These are phyloP conservation scores for Drosophila oshimai DNA, from an alignment of 1,140 invertebrate species.

Conservation along the genomic window DNA sequence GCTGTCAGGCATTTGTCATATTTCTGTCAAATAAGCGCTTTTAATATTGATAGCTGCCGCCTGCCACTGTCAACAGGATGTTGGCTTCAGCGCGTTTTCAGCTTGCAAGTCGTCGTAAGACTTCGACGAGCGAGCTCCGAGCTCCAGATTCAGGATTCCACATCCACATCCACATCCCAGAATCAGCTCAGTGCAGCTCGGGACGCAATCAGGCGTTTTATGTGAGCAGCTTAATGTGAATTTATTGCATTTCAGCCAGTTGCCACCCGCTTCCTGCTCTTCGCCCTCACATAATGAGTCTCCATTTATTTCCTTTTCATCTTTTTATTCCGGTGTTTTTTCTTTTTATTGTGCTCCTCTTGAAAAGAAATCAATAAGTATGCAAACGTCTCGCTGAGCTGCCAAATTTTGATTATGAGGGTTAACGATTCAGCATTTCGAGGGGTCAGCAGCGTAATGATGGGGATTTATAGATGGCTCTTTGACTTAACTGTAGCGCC, in stretches of 20 bases:
- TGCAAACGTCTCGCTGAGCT: slow-evolving; percentile 40
- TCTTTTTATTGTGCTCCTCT: background rate
- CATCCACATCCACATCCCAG: background rate
- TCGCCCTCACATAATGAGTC: slow-evolving; percentile 56
- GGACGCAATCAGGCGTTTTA: slow-evolving; percentile 79
- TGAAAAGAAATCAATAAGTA: slow-evolving; percentile 55
- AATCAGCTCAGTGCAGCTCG: slow-evolving; percentile 33
- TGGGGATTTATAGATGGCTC: slow-evolving; percentile 66
- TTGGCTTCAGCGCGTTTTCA: slow-evolving; percentile 70
- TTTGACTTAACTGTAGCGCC: slow-evolving; percentile 63
- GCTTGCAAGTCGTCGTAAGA: slow-evolving; percentile 7
- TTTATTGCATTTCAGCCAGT: slow-evolving; percentile 70
- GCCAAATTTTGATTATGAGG: slow-evolving; percentile 74
- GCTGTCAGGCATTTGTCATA: slow-evolving; percentile 80
- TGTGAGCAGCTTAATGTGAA: slow-evolving; percentile 78
- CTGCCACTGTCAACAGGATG: slow-evolving; percentile 72
- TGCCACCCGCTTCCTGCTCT: slow-evolving; percentile 5
- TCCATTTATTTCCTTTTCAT: slow-evolving; percentile 41
- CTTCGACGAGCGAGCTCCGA: slow-evolving; percentile 12
- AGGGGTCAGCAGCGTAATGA: slow-evolving; percentile 33
- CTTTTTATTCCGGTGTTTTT: background rate
- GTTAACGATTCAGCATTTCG: slow-evolving; percentile 27
- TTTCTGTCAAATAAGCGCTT: slow-evolving; percentile 81
- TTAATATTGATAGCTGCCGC: slow-evolving; percentile 78
- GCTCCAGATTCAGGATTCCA: background rate